Percentiles rank a stretch among this genome's conserved stretches.
phyloP scores from a whole-genome alignment of 2,888 invertebrate species.

The Nowickia ferox region DNA sequence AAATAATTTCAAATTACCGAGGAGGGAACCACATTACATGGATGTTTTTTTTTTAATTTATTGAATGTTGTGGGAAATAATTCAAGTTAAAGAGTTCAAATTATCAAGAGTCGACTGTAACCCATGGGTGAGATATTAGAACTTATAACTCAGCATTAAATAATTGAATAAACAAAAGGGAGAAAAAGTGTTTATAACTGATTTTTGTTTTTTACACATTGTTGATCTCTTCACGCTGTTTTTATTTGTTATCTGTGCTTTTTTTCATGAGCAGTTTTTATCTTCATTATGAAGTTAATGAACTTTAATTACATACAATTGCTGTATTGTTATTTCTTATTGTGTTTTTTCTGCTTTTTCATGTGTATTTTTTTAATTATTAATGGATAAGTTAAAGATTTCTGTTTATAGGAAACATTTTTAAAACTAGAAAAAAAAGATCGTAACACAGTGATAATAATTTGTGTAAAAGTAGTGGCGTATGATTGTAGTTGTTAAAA shows the following conservation, averaged over 20 bases:
- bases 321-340: neutral
- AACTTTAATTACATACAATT: constrained; percentile 54
- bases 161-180: neutral
- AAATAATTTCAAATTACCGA: too few species aligned
- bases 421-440: neutral
- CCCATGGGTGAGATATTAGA: too few species aligned
- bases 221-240: constrained; percentile 48
- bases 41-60: too few species aligned
- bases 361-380: neutral
- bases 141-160: neutral
- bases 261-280: constrained; percentile 3
- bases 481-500: neutral
- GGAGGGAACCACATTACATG: too few species aligned
- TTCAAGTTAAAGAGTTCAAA: too few species aligned
- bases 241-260: neutral
- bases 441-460: constrained; percentile 8
- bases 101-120: too few species aligned
- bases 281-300: constrained; percentile 54
- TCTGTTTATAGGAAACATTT: neutral
- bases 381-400: neutral
- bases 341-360: neutral
- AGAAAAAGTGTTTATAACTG: neutral
- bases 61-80: too few species aligned
- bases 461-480: neutral
- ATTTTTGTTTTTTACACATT: constrained; percentile 15